Evolutionary conservation across 2,797 vertebrate genomes (phyloP).

Genomic region (Phalloptychus januarius): DNA sequence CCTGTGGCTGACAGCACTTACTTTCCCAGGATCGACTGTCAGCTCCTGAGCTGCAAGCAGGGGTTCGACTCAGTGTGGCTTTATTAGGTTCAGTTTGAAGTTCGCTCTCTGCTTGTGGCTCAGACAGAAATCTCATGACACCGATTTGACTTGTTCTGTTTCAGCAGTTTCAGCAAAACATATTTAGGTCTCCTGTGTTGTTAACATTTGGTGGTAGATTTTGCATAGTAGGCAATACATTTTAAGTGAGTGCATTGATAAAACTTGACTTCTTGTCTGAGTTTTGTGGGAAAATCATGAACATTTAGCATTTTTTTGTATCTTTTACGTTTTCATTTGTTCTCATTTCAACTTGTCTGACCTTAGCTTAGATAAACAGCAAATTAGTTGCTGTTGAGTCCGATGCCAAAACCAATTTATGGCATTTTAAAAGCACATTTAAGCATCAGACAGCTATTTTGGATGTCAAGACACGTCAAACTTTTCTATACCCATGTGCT

Average conservation of each 20-base stretch:
- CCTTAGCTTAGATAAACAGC: background rate
- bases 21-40: slow-evolving; percentile 1
- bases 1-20: slow-evolving; percentile 18
- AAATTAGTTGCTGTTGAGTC: background rate
- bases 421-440: too few relatives aligned
- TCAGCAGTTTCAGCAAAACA: slow-evolving; percentile 6
- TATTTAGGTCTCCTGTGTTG: background rate
- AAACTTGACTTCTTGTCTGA: background rate
- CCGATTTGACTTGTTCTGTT: slow-evolving; percentile 7
- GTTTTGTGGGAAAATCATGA: background rate
- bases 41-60: slow-evolving; percentile 13
- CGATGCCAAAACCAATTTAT: too few relatives aligned
- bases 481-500: too few relatives aligned
- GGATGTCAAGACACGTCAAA: too few relatives aligned
- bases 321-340: background rate
- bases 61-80: background rate
- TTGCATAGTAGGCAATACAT: background rate
- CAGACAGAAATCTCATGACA: slow-evolving; percentile 6
- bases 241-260: background rate
- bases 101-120: background rate
- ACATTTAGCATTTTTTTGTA: background rate
- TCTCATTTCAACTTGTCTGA: background rate
- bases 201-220: background rate
- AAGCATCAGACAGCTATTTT: too few relatives aligned
- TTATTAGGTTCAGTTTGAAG: slow-evolving; percentile 6